Evolutionary conservation across 2,797 vertebrate species (phyloP).

Genomic region (Cetoscarus ocellatus): DNA sequence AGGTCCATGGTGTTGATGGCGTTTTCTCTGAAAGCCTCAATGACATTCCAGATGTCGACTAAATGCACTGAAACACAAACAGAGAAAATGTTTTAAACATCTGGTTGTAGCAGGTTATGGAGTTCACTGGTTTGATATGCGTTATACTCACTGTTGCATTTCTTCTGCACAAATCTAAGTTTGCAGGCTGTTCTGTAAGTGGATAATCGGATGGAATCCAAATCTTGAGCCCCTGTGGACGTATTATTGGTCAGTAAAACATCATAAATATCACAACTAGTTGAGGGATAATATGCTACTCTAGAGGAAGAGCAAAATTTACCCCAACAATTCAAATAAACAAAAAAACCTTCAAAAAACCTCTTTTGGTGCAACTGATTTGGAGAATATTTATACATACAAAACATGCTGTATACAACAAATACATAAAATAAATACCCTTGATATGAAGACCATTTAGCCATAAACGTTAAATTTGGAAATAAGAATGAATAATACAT

Average conservation of each 20-base stretch:
- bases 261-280: neutral
- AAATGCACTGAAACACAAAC: slow-evolving; percentile 89
- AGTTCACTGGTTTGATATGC: neutral
- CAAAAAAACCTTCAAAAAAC: neutral
- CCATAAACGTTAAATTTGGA: too few species aligned
- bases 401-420: too few species aligned
- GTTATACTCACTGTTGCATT: slow-evolving; percentile 95
- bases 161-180: slow-evolving; percentile 99
- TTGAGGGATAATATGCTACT: slow-evolving; percentile 5
- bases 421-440: too few species aligned
- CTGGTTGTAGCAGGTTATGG: neutral
- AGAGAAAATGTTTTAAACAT: neutral
- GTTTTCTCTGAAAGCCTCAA: slow-evolving; percentile 96
- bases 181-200: slow-evolving; percentile 99
- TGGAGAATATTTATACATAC: too few species aligned
- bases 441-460: too few species aligned
- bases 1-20: slow-evolving; percentile 94
- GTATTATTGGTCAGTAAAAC: slow-evolving; percentile 36
- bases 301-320: neutral
- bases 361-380: too few species aligned
- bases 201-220: slow-evolving; percentile 98
- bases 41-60: slow-evolving; percentile 99
- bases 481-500: too few species aligned
- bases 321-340: neutral
- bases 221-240: slow-evolving; percentile 93